Evolutionary conservation across 2,797 vertebrate genomes (phyloP).

Genomic region (Acanthiza pusilla): DNA sequence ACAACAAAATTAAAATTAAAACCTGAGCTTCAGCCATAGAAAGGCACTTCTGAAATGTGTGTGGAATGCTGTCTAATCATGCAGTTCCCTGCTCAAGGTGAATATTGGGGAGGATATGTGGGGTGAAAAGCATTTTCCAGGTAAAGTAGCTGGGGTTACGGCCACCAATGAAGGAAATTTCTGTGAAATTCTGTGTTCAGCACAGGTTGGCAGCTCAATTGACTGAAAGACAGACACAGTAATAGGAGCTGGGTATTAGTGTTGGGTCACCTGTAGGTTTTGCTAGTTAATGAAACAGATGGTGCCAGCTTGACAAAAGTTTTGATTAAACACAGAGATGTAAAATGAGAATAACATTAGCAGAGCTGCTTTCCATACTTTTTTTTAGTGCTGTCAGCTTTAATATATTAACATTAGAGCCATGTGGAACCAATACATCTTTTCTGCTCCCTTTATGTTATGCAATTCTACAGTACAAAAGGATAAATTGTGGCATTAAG

Average conservation of each 20-base stretch:
- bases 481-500: conserved; percentile 60
- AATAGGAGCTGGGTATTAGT: conserved; percentile 22
- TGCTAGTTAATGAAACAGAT: conserved; percentile 41
- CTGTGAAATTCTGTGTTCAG: background rate
- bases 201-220: background rate
- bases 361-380: conserved; percentile 56
- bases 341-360: conserved; percentile 57
- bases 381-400: conserved; percentile 61
- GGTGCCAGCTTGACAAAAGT: conserved; percentile 56
- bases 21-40: background rate
- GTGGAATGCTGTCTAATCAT: background rate
- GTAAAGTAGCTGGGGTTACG: background rate
- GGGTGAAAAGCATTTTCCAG: background rate
- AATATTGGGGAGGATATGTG: background rate
- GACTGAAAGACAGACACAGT: conserved; percentile 12
- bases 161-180: background rate
- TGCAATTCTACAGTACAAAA: conserved; percentile 56
- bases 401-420: conserved; percentile 57
- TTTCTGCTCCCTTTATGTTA: conserved; percentile 55
- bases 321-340: conserved; percentile 56
- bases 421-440: conserved; percentile 64
- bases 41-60: background rate
- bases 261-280: conserved; percentile 31
- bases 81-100: background rate
- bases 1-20: conserved; percentile 27